Evolutionary conservation across 2,888 invertebrate species (phyloP), one percentile per base, ranked within the genome.

Genomic region (Lithophane leautieri): DNA sequence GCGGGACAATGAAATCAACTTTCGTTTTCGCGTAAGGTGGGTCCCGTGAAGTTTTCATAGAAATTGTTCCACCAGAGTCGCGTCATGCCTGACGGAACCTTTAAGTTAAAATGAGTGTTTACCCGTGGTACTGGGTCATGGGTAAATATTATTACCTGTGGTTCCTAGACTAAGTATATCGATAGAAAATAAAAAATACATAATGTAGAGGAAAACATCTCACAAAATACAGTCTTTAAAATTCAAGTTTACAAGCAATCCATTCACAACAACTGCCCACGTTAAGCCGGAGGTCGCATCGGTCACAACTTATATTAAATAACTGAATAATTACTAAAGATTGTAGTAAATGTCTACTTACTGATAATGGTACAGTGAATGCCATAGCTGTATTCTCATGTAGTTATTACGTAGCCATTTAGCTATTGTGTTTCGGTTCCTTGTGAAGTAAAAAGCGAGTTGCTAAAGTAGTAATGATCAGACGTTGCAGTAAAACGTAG

Each of bases 351-450:
- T 71, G 11, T 19, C 19, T 34, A 34, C 34, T 34, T 19, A 12
- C 61, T 79, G 84, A 84, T 84, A 34, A 69, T 67, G 62, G 1
- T 4, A 0, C 12, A 60, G 19, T 67, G 71, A 84, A 82, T 84
- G 71, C 66, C 66, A 25, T n/a, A 9, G 22, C 47, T 14, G 62
- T 65, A 58, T 84, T 47, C 25, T 70, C n/a, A 12, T 61, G 65
- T 65, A 42, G 50, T 52, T 62, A 66, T 72, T 47, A 28, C 62
- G 68, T 70, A 16, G 44, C 42, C 62, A 50, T 73, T 83, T 62
- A 25, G 4, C 70, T 67, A 84, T 84, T 84, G 84, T 83, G n/a
- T 68, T 50, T 34, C 40, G 16, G 60, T 82, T 82, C 82, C 82
- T 70, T 82, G 82, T 67, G 84, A 84, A 84, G 28, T n/a, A 25